phyloP scores from a whole-genome alignment of 2,113 vertebrate species.

The Naja naja region DNA sequence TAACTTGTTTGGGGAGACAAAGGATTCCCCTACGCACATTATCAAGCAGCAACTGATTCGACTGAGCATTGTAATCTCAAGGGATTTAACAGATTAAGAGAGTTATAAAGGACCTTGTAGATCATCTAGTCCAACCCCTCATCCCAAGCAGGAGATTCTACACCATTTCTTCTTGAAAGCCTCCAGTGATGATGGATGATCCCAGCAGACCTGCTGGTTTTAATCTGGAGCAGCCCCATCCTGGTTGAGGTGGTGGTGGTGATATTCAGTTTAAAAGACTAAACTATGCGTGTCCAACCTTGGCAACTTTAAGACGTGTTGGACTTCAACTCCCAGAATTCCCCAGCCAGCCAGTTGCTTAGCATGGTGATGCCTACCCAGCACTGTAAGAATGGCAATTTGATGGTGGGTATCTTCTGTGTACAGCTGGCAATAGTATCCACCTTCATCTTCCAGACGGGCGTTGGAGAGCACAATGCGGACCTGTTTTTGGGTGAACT shows the following conservation, averaged over 20 bases:
- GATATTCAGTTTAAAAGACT: background rate
- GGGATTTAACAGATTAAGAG: too few species aligned
- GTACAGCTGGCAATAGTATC: conserved; percentile 93
- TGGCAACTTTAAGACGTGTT: background rate
- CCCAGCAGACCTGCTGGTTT: background rate
- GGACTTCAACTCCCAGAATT: background rate
- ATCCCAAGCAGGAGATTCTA: too few species aligned
- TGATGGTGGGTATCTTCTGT: conserved; percentile 89
- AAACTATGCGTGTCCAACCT: too few species aligned
- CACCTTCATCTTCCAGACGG: conserved; percentile 85
- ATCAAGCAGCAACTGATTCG: background rate
- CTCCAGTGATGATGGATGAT: background rate
- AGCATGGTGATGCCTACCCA: conserved; percentile 52
- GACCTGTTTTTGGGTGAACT: conserved; percentile 81
- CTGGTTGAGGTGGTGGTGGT: background rate
- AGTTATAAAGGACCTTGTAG: too few species aligned
- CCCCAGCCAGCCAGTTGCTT: background rate
- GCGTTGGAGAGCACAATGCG: conserved; percentile 83
- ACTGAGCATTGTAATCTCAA: background rate
- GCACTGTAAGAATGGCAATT: conserved; percentile 86
- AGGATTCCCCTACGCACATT: too few species aligned
- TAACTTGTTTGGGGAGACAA: too few species aligned
- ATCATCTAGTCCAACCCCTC: too few species aligned
- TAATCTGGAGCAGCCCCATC: background rate
- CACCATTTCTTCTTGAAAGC: too few species aligned